Evolutionary conservation across 2,888 invertebrate genomes (phyloP).

Genomic region (Macroteleia sp.): DNA sequence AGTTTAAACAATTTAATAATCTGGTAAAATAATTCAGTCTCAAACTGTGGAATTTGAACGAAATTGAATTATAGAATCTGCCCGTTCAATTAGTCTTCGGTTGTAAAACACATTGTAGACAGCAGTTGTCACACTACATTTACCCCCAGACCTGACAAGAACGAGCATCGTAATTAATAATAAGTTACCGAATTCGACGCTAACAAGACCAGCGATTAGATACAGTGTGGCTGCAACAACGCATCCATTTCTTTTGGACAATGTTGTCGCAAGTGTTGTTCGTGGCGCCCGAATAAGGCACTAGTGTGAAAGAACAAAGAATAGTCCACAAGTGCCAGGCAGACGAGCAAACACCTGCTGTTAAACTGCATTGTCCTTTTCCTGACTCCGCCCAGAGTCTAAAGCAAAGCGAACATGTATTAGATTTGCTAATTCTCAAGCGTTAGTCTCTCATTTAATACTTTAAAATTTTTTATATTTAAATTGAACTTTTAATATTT

Average conservation of each 20-base stretch:
- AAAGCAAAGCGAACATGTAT: conserved; percentile 26
- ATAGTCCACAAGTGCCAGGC: conserved; percentile 65
- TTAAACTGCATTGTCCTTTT: conserved; percentile 64
- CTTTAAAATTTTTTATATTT: too few species aligned
- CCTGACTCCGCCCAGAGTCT: conserved; percentile 41
- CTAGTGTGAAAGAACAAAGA: conserved; percentile 79
- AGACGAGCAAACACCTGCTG: conserved; percentile 68
- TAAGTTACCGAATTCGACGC: conserved; percentile 45
- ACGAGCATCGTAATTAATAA: conserved; percentile 71
- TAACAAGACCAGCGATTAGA: conserved; percentile 63
- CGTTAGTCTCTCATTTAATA: too few species aligned
- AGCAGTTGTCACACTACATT: too few species aligned
- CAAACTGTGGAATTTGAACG: too few species aligned
- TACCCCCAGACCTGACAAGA: conserved; percentile 16
- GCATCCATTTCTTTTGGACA: conserved; percentile 75
- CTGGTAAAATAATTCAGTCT: too few species aligned
- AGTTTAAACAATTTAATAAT: too few species aligned
- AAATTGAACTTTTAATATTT: too few species aligned
- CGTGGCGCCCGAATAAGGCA: conserved; percentile 73
- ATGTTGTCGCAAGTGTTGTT: conserved; percentile 63
- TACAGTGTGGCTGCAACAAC: conserved; percentile 46
- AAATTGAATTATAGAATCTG: too few species aligned
- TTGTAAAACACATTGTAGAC: too few species aligned
- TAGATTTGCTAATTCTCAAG: conserved; percentile 36
- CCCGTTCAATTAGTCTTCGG: too few species aligned